phyloP scores from a whole-genome alignment of 1,140 invertebrate species.

The Meloidogyne floridensis region DNA sequence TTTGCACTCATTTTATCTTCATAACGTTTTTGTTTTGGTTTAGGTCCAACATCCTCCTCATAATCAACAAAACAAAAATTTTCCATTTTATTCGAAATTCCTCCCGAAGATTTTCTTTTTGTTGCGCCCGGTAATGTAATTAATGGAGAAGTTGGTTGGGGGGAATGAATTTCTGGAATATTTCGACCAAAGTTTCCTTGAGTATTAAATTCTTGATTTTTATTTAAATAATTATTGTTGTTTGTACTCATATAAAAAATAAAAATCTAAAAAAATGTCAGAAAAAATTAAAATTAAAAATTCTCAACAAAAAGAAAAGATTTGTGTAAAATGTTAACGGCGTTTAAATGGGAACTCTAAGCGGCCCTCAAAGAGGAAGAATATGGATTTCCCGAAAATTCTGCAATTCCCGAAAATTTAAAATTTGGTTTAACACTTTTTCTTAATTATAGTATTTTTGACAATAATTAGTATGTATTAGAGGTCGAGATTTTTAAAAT shows the following conservation, averaged over 20 bases:
- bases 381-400: too few relatives aligned
- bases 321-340: too few relatives aligned
- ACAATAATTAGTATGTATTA: too few relatives aligned
- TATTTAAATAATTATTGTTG: background rate
- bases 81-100: background rate
- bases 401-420: too few relatives aligned
- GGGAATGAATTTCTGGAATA: background rate
- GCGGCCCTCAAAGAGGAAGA: too few relatives aligned
- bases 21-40: constrained; percentile 9
- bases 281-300: too few relatives aligned
- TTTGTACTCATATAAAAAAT: background rate
- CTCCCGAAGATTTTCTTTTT: constrained; percentile 6
- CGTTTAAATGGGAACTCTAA: too few relatives aligned
- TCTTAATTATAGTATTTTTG: too few relatives aligned
- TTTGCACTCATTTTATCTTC: constrained; percentile 6
- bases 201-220: background rate
- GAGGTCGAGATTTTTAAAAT: too few relatives aligned
- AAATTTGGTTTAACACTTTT: too few relatives aligned
- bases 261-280: background rate
- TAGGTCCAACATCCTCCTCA: background rate
- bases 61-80: background rate
- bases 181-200: background rate
- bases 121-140: background rate
- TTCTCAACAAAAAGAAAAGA: too few relatives aligned
- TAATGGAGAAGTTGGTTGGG: background rate